Conservation (phyloP, 2,113 vertebrate genomes). For the Heterotilapia buettikoferi region DNA sequence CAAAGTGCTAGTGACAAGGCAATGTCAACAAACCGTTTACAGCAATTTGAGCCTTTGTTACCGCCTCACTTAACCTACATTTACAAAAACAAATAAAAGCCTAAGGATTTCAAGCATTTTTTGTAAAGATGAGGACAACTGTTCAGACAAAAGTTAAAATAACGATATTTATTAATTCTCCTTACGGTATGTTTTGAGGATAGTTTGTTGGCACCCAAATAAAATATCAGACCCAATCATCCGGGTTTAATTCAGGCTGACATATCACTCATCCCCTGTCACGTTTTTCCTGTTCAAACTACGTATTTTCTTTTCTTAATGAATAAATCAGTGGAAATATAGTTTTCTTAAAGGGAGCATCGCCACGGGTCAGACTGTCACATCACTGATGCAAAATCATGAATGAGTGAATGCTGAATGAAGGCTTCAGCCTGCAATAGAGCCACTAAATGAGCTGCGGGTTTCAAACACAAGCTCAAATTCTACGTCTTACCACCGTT, state of each 20-base stretch:
- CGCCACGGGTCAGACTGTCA: not conserved
- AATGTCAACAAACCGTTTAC: constrained; percentile 20
- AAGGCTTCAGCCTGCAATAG: not conserved
- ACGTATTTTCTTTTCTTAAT: not conserved
- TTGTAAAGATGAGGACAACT: not conserved
- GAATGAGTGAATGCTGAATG: constrained; percentile 4
- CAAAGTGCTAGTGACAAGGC: constrained; percentile 23
- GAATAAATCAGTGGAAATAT: not conserved
- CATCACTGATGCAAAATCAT: not conserved
- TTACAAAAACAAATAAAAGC: not conserved
- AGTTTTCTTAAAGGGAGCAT: not conserved
- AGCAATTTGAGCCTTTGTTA: not conserved
- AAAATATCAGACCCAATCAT: not conserved
- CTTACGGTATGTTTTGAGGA: not conserved
- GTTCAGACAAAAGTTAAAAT: not conserved
- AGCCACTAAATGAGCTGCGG: not conserved
- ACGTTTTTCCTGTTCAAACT: rapidly evolving
- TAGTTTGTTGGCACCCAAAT: not conserved
- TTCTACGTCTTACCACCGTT: constrained; percentile 23
- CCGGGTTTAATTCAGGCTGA: not conserved
- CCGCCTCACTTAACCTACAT: not conserved
- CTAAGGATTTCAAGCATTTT: not conserved
- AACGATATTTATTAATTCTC: not conserved
- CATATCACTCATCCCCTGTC: not conserved
- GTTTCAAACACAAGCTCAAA: not conserved